These are phyloP conservation scores for Jordanella pulchra DNA, from an alignment of 2,797 vertebrate genomes.

Conservation along the genomic window DNA sequence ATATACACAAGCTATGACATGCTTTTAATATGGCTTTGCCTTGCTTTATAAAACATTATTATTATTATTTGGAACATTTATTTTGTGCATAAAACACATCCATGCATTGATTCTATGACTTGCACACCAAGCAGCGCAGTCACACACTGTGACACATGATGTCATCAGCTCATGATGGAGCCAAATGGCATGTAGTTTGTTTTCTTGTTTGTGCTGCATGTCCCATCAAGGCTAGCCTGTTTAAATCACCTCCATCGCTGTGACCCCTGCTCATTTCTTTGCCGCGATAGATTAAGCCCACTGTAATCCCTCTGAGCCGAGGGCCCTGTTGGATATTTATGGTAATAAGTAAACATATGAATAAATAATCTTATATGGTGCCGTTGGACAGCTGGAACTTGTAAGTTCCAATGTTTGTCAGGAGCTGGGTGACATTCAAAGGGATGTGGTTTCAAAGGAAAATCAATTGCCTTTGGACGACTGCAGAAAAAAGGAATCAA, in stretches of 20 bases:
- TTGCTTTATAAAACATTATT: neutral
- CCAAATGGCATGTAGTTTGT: conserved; percentile 55
- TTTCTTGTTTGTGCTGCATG: conserved; percentile 69
- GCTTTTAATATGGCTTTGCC: neutral
- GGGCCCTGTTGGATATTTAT: conserved; percentile 73
- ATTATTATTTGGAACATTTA: conserved; percentile 3
- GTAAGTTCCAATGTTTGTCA: conserved; percentile 62
- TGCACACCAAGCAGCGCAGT: conserved; percentile 17
- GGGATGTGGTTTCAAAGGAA: conserved; percentile 57
- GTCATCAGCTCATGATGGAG: conserved; percentile 51
- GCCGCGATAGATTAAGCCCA: conserved; percentile 71
- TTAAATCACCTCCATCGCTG: conserved; percentile 73
- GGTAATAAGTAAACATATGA: conserved; percentile 80
- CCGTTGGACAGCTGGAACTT: conserved; percentile 67
- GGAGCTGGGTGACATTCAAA: conserved; percentile 38
- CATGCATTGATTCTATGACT: conserved; percentile 30
- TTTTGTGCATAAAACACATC: conserved; percentile 5
- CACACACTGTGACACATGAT: conserved; percentile 55
- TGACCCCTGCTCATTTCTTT: conserved; percentile 80
- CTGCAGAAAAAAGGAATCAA: neutral
- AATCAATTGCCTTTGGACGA: conserved; percentile 5
- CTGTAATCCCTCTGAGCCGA: conserved; percentile 74
- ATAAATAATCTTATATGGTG: conserved; percentile 73
- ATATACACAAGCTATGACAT: conserved; percentile 6
- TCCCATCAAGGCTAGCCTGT: conserved; percentile 68